These are phyloP conservation scores for Plagiodera versicolora DNA, from an alignment of 2,888 invertebrate genomes.

Conservation along the genomic window DNA sequence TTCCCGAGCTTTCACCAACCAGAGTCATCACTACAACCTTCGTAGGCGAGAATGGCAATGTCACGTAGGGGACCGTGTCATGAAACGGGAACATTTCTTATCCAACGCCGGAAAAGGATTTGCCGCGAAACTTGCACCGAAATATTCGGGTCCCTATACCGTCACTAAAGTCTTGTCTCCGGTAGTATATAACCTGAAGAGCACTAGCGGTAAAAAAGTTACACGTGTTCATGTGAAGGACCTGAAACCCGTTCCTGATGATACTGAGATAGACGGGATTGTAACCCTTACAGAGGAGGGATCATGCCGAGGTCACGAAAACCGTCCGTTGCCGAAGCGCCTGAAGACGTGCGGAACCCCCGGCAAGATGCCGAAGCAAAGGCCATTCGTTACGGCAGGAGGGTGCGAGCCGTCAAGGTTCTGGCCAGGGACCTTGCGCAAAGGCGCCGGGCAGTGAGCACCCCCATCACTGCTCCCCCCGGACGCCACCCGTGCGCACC, in stretches of 20 bases:
- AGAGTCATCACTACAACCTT: not conserved
- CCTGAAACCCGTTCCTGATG: not conserved
- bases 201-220: not conserved
- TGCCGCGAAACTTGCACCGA: constrained; percentile 4
- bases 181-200: constrained; percentile 7
- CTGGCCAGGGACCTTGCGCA: too few species aligned
- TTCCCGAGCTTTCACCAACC: not conserved
- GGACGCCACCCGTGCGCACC: too few species aligned
- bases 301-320: not conserved
- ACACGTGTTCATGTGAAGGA: constrained; percentile 1
- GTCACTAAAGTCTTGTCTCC: not conserved
- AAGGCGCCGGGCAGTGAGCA: too few species aligned
- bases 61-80: not conserved
- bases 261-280: not conserved
- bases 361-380: too few species aligned
- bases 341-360: too few species aligned
- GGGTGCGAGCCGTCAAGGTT: too few species aligned
- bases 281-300: too few species aligned
- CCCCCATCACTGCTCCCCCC: too few species aligned
- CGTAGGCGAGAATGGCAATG: not conserved
- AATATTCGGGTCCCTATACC: constrained; percentile 3
- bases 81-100: not conserved
- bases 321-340: too few species aligned
- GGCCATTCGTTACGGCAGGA: too few species aligned
- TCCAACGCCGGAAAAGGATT: not conserved